These are phyloP conservation scores for Empis livida DNA, from an alignment of 2,888 invertebrate species.

Conservation along the genomic window DNA sequence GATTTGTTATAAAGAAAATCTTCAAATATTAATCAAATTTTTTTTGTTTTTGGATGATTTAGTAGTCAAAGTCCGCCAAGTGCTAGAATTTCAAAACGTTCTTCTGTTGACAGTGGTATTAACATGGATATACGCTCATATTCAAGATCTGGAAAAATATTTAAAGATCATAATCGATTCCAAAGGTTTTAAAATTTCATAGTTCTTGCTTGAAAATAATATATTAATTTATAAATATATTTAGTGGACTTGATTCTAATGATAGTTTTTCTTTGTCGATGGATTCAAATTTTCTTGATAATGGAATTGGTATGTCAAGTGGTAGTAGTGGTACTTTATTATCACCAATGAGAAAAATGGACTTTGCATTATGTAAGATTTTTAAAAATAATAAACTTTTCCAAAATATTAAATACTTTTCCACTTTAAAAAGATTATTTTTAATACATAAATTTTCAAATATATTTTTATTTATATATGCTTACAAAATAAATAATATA, in stretches of 20 bases:
- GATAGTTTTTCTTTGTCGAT: conserved; percentile 34
- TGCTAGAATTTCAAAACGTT: conserved; percentile 49
- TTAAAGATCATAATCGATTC: conserved; percentile 34
- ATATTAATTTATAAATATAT: neutral
- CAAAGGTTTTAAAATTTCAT: conserved; percentile 21
- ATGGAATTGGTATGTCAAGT: conserved; percentile 14
- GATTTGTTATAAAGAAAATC: neutral
- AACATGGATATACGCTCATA: conserved; percentile 47
- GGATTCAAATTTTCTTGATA: conserved; percentile 31
- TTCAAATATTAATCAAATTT: neutral
- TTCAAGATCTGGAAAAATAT: conserved; percentile 34
- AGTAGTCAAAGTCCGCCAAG: conserved; percentile 35
- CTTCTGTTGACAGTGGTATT: conserved; percentile 68
- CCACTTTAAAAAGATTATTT: neutral
- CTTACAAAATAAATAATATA: neutral
- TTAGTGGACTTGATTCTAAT: conserved; percentile 30
- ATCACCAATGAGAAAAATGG: conserved; percentile 59
- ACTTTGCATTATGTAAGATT: conserved; percentile 72
- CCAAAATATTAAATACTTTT: neutral
- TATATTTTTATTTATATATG: neutral
- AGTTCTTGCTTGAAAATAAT: too few species aligned
- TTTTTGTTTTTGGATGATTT: neutral
- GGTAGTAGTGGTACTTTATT: conserved; percentile 29
- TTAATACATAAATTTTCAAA: neutral
- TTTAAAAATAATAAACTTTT: neutral